Evolutionary conservation across 2,797 vertebrate species (phyloP).

Genomic region (Eremophila alpestris): DNA sequence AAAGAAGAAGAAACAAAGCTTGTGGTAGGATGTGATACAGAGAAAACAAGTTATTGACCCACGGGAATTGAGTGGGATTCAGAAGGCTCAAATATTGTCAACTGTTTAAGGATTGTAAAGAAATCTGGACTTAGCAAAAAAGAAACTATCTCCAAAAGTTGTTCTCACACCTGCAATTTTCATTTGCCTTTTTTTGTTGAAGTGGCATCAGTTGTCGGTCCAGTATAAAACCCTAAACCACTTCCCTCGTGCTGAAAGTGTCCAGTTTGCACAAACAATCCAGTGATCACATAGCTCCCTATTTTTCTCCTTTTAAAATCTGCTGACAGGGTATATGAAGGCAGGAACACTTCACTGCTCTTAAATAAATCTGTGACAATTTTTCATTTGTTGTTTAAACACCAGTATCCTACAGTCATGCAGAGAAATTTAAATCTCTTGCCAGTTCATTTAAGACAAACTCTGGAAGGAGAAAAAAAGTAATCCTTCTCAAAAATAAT

Average conservation of each 20-base stretch:
- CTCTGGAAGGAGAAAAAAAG: not conserved
- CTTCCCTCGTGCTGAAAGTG: not conserved
- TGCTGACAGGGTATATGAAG: not conserved
- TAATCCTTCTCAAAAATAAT: not conserved
- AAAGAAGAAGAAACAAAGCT: not conserved
- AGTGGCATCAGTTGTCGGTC: not conserved
- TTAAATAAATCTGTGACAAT: not conserved
- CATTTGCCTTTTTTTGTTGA: not conserved
- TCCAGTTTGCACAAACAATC: not conserved
- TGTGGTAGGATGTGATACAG: not conserved
- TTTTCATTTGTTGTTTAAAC: not conserved
- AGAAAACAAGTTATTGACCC: not conserved
- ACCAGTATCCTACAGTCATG: not conserved
- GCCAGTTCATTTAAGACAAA: not conserved
- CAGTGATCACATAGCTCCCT: not conserved
- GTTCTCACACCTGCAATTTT: not conserved
- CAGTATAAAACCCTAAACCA: not conserved
- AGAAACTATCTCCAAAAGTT: not conserved
- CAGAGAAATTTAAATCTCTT: slow-evolving; percentile 23
- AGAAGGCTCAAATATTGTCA: not conserved
- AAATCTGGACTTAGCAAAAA: not conserved
- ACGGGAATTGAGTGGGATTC: not conserved
- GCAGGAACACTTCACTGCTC: not conserved
- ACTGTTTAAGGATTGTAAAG: not conserved
- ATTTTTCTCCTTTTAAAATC: not conserved